phyloP scores from a whole-genome alignment of 2,113 vertebrate genomes.

The Toxotes chatareus region DNA sequence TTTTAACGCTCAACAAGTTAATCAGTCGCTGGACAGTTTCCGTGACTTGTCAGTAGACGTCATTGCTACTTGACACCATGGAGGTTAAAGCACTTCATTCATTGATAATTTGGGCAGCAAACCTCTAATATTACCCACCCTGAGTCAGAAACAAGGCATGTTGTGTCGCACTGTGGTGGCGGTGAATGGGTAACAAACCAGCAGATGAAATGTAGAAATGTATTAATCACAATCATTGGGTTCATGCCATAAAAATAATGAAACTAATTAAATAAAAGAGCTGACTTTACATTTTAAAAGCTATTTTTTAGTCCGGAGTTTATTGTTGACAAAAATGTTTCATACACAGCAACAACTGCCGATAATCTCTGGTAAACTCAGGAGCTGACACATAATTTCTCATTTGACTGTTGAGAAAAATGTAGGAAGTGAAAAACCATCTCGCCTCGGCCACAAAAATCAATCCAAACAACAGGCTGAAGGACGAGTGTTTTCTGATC shows the following conservation, averaged over 20 bases:
- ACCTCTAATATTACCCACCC: background rate
- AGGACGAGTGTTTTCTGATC: slow-evolving; percentile 38
- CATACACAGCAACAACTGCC: background rate
- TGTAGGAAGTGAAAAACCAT: slow-evolving; percentile 9
- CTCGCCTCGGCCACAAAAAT: slow-evolving; percentile 22
- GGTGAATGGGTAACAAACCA: background rate
- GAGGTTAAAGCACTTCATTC: background rate
- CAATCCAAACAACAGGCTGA: slow-evolving; percentile 28
- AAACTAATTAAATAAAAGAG: background rate
- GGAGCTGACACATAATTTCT: background rate
- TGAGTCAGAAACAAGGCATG: background rate
- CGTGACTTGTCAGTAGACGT: too few relatives aligned
- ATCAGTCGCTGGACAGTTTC: too few relatives aligned
- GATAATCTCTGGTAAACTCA: background rate
- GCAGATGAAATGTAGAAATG: background rate
- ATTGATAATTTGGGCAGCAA: too few relatives aligned
- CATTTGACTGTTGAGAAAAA: slow-evolving; percentile 2
- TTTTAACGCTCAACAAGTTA: too few relatives aligned
- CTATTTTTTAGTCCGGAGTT: background rate
- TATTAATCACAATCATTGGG: background rate
- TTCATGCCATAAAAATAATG: background rate
- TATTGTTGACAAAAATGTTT: background rate
- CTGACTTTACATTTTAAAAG: background rate
- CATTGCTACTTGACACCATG: background rate
- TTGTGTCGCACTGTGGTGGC: too few relatives aligned